Evolutionary conservation across 2,888 invertebrate species (phyloP).

Genomic region (Himalopsyche tibetana): DNA sequence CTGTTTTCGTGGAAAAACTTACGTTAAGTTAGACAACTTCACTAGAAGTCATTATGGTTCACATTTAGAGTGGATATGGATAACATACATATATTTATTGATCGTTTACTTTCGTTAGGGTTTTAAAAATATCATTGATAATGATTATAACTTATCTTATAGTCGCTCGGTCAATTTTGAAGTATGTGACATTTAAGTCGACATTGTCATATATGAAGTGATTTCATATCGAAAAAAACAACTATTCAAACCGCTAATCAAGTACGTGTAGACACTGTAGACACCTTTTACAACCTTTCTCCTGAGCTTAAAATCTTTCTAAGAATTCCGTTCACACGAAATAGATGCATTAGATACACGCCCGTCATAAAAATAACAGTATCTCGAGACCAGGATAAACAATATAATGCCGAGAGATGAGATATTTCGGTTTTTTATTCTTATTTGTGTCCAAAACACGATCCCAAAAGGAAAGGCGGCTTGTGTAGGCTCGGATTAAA

Average conservation of each 20-base stretch:
- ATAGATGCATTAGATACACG: slow-evolving; percentile 7
- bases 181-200: too few relatives aligned
- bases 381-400: slow-evolving; percentile 18
- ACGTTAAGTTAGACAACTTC: too few relatives aligned
- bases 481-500: slow-evolving; percentile 50
- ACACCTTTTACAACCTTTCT: slow-evolving; percentile 3
- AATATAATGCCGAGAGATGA: neutral
- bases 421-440: neutral
- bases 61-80: too few relatives aligned
- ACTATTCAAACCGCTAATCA: neutral
- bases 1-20: too few relatives aligned
- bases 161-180: too few relatives aligned
- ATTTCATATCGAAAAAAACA: neutral
- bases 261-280: neutral
- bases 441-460: slow-evolving; percentile 27
- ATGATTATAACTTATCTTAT: too few relatives aligned
- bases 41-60: too few relatives aligned
- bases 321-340: neutral
- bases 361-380: slow-evolving; percentile 31
- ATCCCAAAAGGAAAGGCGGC: slow-evolving; percentile 34
- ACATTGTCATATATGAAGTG: neutral
- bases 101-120: too few relatives aligned
- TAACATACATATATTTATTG: too few relatives aligned
- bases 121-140: too few relatives aligned
- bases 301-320: slow-evolving; percentile 25